A percentile compares a stretch with the other conserved stretches of the same genome.
Conservation (phyloP, 2,888 invertebrate genomes). For the Tromatobia lineatoria region DNA sequence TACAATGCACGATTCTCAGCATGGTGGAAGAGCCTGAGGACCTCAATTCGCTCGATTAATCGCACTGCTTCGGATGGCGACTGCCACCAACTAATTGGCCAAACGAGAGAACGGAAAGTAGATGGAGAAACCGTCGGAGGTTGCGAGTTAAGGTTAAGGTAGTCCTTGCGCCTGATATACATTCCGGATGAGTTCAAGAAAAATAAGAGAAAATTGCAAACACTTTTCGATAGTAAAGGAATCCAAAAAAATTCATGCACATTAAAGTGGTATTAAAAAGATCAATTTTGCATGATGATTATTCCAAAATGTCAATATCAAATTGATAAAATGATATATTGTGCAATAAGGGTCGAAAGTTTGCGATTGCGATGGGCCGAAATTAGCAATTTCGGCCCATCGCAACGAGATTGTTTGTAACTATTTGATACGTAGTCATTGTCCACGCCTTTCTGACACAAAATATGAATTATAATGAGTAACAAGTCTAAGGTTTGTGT, state of each 20-base stretch:
- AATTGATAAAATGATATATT: no score
- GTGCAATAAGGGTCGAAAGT: no score
- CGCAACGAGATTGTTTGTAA: not conserved
- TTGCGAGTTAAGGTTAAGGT: slow-evolving; percentile 20
- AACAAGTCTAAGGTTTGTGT: not conserved
- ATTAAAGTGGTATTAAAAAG: no score
- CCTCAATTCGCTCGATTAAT: slow-evolving; percentile 59
- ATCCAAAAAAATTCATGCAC: no score
- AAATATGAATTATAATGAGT: slow-evolving; percentile 17
- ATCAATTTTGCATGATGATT: no score
- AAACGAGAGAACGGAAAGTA: slow-evolving; percentile 35
- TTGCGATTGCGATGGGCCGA: no score
- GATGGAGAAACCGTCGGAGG: slow-evolving; percentile 2
- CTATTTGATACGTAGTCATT: slow-evolving; percentile 15
- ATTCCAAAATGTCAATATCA: no score
- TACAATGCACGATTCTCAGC: slow-evolving; percentile 43
- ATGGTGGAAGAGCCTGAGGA: not conserved
- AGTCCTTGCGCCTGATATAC: no score
- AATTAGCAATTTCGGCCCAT: no score
- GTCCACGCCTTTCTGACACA: not conserved
- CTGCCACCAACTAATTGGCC: slow-evolving; percentile 57
- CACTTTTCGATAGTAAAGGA: no score
- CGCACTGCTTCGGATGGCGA: slow-evolving; percentile 35
- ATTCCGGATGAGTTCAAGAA: no score
- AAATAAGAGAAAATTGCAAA: no score